These are phyloP conservation scores for Mesochorus sp. DNA, from an alignment of 2,888 invertebrate genomes.

Conservation along the genomic window DNA sequence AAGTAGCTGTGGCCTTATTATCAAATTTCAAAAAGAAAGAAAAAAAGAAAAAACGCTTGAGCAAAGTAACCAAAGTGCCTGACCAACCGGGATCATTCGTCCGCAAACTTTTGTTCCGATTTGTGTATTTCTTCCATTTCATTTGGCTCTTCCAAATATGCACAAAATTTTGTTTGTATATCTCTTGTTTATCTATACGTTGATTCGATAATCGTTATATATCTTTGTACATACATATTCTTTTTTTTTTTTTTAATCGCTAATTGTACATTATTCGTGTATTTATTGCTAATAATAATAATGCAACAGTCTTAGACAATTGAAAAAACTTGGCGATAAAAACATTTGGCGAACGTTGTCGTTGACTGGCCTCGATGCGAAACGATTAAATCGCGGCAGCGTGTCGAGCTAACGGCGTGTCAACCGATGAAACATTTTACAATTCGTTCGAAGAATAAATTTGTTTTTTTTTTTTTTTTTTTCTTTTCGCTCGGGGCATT, in stretches of 20 bases:
- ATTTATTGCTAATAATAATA: slow-evolving; percentile 64
- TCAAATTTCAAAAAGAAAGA: too few species aligned
- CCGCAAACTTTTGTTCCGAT: neutral
- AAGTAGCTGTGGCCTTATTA: neutral
- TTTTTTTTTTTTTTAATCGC: slow-evolving; percentile 49
- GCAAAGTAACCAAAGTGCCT: neutral
- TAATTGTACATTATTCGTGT: slow-evolving; percentile 63
- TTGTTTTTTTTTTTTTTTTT: slow-evolving; percentile 14
- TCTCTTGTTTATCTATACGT: too few species aligned
- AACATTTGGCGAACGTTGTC: slow-evolving; percentile 52
- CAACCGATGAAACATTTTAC: neutral
- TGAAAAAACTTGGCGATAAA: slow-evolving; percentile 62
- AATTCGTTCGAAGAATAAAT: slow-evolving; percentile 42
- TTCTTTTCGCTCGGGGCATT: neutral
- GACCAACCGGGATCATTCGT: neutral
- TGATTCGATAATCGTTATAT: too few species aligned
- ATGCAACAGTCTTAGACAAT: slow-evolving; percentile 66
- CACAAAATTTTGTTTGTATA: too few species aligned
- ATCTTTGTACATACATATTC: slow-evolving; percentile 66
- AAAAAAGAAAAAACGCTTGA: neutral
- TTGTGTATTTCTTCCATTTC: too few species aligned
- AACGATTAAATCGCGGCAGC: slow-evolving; percentile 47
- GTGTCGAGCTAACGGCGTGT: slow-evolving; percentile 3
- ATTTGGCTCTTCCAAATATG: too few species aligned
- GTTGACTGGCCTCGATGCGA: neutral